Conservation (phyloP, 1,140 invertebrate genomes). For the Asobara japonica region DNA sequence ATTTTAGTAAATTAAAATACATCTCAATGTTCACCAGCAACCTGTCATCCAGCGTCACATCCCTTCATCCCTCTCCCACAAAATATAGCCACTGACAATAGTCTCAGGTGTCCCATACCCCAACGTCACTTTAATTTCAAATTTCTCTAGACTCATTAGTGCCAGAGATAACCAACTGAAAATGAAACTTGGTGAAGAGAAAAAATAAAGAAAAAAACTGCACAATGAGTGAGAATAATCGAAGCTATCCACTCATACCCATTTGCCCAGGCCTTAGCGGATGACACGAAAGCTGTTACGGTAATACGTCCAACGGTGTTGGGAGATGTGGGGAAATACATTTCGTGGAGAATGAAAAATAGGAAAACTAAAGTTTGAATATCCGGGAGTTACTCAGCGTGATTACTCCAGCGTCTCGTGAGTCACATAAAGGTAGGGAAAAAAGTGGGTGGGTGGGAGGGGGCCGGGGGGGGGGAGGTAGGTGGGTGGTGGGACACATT, state of each 20-base stretch:
- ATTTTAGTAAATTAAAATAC: too few species aligned
- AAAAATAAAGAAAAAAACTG: not conserved
- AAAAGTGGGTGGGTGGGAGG: too few species aligned
- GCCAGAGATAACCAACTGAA: not conserved
- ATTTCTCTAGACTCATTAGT: conserved; percentile 18
- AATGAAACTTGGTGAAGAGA: not conserved
- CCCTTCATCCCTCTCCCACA: not conserved
- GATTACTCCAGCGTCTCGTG: conserved; percentile 21
- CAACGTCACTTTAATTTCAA: conserved; percentile 28
- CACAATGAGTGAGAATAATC: conserved; percentile 16
- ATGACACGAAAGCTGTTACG: conserved; percentile 32
- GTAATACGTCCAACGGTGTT: conserved; percentile 31
- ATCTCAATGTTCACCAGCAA: too few species aligned
- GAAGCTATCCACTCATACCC: conserved; percentile 17
- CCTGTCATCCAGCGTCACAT: too few species aligned
- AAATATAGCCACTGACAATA: not conserved
- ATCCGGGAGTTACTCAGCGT: conserved; percentile 26
- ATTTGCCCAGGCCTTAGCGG: not conserved
- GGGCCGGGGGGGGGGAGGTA: too few species aligned
- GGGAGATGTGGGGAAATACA: conserved; percentile 2
- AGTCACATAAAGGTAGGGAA: not conserved
- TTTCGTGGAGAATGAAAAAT: conserved; percentile 29
- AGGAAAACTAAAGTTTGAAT: conserved; percentile 34
- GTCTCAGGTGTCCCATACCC: conserved; percentile 18
- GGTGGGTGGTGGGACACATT: not conserved